Percentiles rank a stretch among this genome's conserved stretches.
These are phyloP conservation scores for Tenthredo distinguenda DNA, from an alignment of 2,888 invertebrate genomes.

Conservation along the genomic window DNA sequence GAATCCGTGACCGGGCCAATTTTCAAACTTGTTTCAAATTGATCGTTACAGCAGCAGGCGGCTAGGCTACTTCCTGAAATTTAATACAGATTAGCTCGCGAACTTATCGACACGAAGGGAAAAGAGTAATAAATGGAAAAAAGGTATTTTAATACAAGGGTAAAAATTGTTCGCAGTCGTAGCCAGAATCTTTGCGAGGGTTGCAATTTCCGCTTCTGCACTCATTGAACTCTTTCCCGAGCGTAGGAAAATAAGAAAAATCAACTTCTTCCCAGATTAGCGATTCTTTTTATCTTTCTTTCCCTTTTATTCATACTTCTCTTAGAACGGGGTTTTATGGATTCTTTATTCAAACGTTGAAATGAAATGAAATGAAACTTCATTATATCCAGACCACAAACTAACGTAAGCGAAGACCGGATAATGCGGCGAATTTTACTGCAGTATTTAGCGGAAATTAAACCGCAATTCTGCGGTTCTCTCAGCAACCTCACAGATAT, in stretches of 20 bases:
- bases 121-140: not conserved
- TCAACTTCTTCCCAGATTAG: not conserved
- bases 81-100: not conserved
- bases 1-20: not conserved
- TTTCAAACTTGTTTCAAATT: not conserved
- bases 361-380: not conserved
- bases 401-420: not conserved
- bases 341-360: not conserved
- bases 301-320: not conserved
- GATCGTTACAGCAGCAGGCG: not conserved
- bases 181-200: not conserved
- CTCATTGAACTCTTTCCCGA: not conserved
- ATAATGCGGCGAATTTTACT: not conserved
- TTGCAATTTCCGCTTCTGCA: not conserved
- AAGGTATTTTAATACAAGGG: not conserved
- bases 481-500: not conserved
- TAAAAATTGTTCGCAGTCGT: not conserved
- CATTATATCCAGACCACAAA: not conserved
- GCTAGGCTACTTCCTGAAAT: not conserved
- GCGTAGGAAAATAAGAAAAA: not conserved
- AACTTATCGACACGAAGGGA: not conserved
- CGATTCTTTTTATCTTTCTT: not conserved
- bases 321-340: not conserved
- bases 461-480: slow-evolving; percentile 14
- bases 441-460: slow-evolving; percentile 9